A percentile compares a stretch with the other conserved stretches of the same genome.
phyloP scores from a whole-genome alignment of 1,140 invertebrate species.

The Luehdorfia chinensis region DNA sequence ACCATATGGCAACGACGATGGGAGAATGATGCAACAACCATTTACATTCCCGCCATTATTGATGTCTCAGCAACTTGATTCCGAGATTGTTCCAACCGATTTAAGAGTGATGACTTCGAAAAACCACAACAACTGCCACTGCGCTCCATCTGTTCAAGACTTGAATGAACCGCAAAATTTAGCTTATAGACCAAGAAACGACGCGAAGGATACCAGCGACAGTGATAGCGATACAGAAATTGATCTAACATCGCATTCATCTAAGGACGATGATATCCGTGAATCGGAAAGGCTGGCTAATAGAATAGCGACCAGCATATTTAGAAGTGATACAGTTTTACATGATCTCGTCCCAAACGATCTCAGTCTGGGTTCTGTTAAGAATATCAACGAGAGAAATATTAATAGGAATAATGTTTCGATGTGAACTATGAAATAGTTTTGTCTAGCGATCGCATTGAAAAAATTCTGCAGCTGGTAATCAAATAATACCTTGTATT shows the following conservation, averaged over 20 bases:
- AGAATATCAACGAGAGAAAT: conserved; percentile 43
- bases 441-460: conserved; percentile 17
- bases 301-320: conserved; percentile 65
- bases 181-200: conserved; percentile 47
- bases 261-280: conserved; percentile 68
- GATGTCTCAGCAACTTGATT: conserved; percentile 47
- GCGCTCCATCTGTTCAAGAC: conserved; percentile 36
- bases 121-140: conserved; percentile 50
- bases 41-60: conserved; percentile 56
- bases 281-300: conserved; percentile 65
- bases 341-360: conserved; percentile 73
- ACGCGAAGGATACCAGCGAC: conserved; percentile 45
- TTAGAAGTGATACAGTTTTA: conserved; percentile 61
- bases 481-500: neutral
- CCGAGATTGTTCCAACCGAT: conserved; percentile 63
- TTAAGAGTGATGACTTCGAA: conserved; percentile 51
- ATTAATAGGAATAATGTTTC: conserved; percentile 42
- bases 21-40: conserved; percentile 51
- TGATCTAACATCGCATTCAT: conserved; percentile 70
- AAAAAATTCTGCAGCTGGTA: neutral
- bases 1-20: conserved; percentile 45
- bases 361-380: conserved; percentile 59
- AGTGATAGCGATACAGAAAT: conserved; percentile 74
- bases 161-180: conserved; percentile 57
- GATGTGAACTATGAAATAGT: conserved; percentile 36